phyloP scores from a whole-genome alignment of 2,888 invertebrate species.

The Latrodectus elegans region DNA sequence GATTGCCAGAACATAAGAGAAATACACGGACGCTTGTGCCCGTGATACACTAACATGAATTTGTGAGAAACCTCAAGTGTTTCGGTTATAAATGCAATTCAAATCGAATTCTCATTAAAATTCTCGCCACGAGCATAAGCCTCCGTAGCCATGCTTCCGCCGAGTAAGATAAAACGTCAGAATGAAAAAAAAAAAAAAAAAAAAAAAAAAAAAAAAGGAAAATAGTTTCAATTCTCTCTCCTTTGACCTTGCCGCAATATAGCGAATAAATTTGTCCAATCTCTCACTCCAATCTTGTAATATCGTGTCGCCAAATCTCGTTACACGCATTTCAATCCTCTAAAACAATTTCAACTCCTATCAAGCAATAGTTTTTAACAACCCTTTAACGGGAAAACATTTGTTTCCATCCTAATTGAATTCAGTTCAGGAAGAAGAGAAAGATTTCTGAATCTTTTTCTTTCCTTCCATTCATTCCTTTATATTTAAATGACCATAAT shows the following conservation, averaged over 20 bases:
- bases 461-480: not conserved
- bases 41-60: no score
- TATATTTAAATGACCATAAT: no score
- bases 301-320: conserved; percentile 55
- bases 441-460: not conserved
- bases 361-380: conserved; percentile 19
- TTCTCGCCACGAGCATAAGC: conserved; percentile 21
- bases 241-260: conserved; percentile 59
- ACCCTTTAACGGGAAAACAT: conserved; percentile 39
- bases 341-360: conserved; percentile 59
- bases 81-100: no score
- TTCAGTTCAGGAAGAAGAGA: not conserved
- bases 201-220: not conserved
- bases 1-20: no score
- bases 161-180: conserved; percentile 30
- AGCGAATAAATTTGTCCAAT: conserved; percentile 54
- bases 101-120: conserved; percentile 22
- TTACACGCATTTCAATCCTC: conserved; percentile 38
- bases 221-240: conserved; percentile 29
- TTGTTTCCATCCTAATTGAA: conserved; percentile 36
- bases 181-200: conserved; percentile 6
- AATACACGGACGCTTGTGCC: no score
- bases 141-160: conserved; percentile 53
- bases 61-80: no score
- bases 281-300: conserved; percentile 53